Conservation (phyloP, 2,797 vertebrate genomes). For the Nyctalus aviator region DNA sequence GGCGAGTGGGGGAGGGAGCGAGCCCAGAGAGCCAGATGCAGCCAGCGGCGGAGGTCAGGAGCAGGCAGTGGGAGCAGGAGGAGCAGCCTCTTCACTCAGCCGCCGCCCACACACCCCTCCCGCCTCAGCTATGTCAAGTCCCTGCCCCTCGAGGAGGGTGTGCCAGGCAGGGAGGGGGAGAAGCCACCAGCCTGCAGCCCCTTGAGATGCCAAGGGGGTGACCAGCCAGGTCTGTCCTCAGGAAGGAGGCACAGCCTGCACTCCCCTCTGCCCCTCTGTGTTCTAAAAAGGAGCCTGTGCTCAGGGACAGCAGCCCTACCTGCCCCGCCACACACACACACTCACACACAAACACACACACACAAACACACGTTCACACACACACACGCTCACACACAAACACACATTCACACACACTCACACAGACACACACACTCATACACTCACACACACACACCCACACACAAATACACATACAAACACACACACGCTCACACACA, state of each 20-base stretch:
- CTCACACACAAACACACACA: too few species aligned
- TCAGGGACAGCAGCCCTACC: not conserved
- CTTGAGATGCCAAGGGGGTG: slow-evolving; percentile 69
- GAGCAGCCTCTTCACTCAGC: not conserved
- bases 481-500: too few species aligned
- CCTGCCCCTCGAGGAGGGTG: slow-evolving; percentile 61
- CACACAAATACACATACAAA: too few species aligned
- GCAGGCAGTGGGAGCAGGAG: not conserved
- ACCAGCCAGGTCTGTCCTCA: not conserved
- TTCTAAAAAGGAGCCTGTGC: not conserved
- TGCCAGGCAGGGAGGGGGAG: slow-evolving; percentile 36
- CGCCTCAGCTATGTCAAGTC: slow-evolving; percentile 57
- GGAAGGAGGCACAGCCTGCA: not conserved
- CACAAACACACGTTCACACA: too few species aligned
- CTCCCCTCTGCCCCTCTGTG: not conserved
- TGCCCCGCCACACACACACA: not conserved
- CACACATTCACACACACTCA: rapidly evolving
- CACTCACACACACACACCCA: not conserved
- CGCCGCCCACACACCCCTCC: not conserved
- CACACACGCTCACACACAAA: rapidly evolving
- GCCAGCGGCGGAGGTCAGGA: not conserved
- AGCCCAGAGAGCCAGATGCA: too few species aligned
- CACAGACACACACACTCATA: not conserved
- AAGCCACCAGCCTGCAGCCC: not conserved
- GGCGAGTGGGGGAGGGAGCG: not conserved